Percentiles rank a stretch among this genome's conserved stretches.
Evolutionary conservation across 2,888 invertebrate genomes (phyloP).

Genomic region (Pasiphila rectangulata): DNA sequence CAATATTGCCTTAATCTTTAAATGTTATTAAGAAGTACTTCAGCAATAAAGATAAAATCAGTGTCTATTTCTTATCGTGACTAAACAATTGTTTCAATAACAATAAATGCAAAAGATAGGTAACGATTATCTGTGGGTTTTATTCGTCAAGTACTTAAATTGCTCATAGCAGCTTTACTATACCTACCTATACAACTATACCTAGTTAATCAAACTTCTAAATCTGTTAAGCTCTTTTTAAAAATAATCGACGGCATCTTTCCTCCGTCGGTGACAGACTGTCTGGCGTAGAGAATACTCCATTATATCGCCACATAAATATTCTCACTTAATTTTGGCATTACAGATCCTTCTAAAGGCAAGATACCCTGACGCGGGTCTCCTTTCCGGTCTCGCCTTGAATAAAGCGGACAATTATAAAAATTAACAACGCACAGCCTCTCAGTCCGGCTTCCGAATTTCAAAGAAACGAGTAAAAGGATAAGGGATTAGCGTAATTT

Average conservation of each 20-base stretch:
- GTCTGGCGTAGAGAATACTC: conserved; percentile 57
- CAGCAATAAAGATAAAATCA: conserved; percentile 67
- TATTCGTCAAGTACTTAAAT: conserved; percentile 9
- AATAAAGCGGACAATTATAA: conserved; percentile 75
- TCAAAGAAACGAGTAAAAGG: conserved; percentile 64
- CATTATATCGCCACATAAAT: conserved; percentile 52
- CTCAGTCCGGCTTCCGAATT: conserved; percentile 70
- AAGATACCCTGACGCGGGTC: conserved; percentile 67
- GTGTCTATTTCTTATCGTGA: conserved; percentile 44
- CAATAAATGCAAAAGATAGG: conserved; percentile 51
- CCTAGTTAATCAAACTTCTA: too few species aligned
- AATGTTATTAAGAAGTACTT: conserved; percentile 64
- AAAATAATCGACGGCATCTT: conserved; percentile 16
- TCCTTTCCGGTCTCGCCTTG: conserved; percentile 63
- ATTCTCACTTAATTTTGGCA: conserved; percentile 59
- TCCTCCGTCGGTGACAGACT: conserved; percentile 59
- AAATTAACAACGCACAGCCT: conserved; percentile 56
- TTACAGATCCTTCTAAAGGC: conserved; percentile 70
- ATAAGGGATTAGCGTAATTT: conserved; percentile 65
- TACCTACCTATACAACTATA: background rate
- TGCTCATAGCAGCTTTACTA: background rate
- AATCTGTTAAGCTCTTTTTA: too few species aligned
- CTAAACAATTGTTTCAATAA: conserved; percentile 44
- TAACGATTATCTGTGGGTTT: conserved; percentile 37
- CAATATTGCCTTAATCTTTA: conserved; percentile 73